Evolutionary conservation across 2,797 vertebrate species (phyloP).

Genomic region (Perodicticus potto): DNA sequence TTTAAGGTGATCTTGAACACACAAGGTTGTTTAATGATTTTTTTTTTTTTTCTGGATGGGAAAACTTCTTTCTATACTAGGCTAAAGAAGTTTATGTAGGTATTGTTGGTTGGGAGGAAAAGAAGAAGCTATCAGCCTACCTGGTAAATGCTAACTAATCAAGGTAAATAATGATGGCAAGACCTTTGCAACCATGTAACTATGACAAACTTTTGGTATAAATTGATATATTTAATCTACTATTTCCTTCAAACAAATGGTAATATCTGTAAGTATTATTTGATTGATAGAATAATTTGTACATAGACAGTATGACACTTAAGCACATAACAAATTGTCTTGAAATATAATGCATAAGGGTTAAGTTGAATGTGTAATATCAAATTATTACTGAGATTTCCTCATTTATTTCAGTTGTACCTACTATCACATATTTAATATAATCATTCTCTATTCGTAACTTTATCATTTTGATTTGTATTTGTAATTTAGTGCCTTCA

Average conservation of each 20-base stretch:
- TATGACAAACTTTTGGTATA: background rate
- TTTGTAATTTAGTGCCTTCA: background rate
- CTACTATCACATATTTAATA: background rate
- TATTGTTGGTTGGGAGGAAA: background rate
- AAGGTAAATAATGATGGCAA: background rate
- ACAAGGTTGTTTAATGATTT: background rate
- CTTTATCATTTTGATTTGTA: background rate
- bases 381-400: background rate
- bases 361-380: background rate
- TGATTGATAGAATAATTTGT: background rate
- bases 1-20: background rate
- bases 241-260: background rate
- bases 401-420: background rate
- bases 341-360: background rate
- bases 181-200: background rate
- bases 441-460: background rate
- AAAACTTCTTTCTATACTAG: background rate
- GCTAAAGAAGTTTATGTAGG: background rate
- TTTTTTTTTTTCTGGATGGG: background rate
- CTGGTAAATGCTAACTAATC: background rate
- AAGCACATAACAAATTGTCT: background rate
- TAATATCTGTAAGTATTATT: background rate
- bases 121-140: too few species aligned
- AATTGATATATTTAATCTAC: background rate
- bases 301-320: background rate